These are phyloP conservation scores for Leucoptera coffeella DNA, from an alignment of 2,888 invertebrate genomes.

Conservation along the genomic window DNA sequence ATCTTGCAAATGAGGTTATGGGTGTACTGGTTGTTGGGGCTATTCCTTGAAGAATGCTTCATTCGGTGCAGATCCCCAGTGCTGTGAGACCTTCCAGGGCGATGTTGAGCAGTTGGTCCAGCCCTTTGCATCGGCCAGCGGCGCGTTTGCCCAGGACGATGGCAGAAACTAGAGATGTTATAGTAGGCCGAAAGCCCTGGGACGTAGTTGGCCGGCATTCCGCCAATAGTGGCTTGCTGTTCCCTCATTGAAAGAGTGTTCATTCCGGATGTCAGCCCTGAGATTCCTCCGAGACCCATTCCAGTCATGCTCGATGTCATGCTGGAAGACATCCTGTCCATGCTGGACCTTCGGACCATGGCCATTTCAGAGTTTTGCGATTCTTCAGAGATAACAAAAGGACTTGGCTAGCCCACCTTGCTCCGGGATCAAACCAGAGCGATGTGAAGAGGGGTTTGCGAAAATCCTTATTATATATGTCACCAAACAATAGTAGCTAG, in stretches of 20 bases:
- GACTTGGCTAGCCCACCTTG: conserved; percentile 10
- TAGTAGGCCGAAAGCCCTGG: conserved; percentile 44
- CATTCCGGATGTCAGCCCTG: conserved; percentile 37
- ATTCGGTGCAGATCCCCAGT: conserved; percentile 38
- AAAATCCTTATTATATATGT: too few species aligned
- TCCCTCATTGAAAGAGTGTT: conserved; percentile 37
- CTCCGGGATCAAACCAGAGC: conserved; percentile 43
- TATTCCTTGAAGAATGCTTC: conserved; percentile 40
- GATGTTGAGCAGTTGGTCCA: conserved; percentile 41
- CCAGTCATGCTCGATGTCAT: conserved; percentile 49
- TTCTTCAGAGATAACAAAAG: conserved; percentile 9
- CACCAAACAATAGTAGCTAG: too few species aligned
- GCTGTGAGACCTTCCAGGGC: conserved; percentile 43
- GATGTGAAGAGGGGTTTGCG: too few species aligned
- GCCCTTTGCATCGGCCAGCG: conserved; percentile 45
- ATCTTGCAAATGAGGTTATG: conserved; percentile 45
- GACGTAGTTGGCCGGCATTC: conserved; percentile 48
- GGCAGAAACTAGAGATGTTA: conserved; percentile 46
- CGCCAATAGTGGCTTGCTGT: conserved; percentile 42
- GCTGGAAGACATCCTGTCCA: conserved; percentile 48
- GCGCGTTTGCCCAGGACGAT: conserved; percentile 43
- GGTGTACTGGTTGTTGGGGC: conserved; percentile 40
- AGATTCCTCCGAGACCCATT: conserved; percentile 43
- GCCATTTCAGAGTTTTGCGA: conserved; percentile 18
- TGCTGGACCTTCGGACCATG: conserved; percentile 36